Base-by-base conservation (phyloP, 2,113 vertebrate species). In the Argyrosomus japonicus region DNA sequence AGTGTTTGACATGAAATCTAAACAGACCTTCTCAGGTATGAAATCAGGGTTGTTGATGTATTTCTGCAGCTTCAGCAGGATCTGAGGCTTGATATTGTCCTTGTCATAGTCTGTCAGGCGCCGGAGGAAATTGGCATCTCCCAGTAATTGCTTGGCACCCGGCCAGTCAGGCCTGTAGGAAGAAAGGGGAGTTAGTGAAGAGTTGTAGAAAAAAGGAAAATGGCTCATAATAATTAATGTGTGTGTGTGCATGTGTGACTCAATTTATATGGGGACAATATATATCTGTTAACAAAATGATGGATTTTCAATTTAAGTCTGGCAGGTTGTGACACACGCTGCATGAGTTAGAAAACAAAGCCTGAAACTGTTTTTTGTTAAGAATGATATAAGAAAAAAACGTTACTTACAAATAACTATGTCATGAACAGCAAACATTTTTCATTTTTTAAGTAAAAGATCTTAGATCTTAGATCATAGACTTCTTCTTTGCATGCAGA, bases 1-100 rank as follows among this genome's bases (percentile, higher is more conserved):
- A 18, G 4, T 72, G 6, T 75, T 68, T 50, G 21, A 29, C 19
- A 25, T 25, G 6, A 61, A 63, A 80, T 76, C 2, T 36, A 85
- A 70, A 87, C 88, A 87, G 2, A 91, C 89, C 92, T 97, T 97
- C 70, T 97, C 95, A n/a, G 95, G 95, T 45, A 96, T 62, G 76
- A 97, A 98, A 88, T 97, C 96, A 2, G 95, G 94, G 77, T 97
- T 97, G 81, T 94, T 95, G 43, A 96, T 85, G 53, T 97, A 96
- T 81, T 92, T 96, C 23, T 97, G 96, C 57, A 97, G 94, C 68
- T 96, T 97, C 70, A 90, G 82, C 75, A 96, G 82, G 67, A 97
- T 93, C 75, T 95, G 92, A 40, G 94, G 87, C 40, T 94, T 96
- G 88, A 97, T 95, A 86, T 97, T 97, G 87, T 96, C 94, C 92